These are phyloP conservation scores for Alloscopus bannaensis DNA, from an alignment of 2,888 invertebrate genomes.

Conservation along the genomic window DNA sequence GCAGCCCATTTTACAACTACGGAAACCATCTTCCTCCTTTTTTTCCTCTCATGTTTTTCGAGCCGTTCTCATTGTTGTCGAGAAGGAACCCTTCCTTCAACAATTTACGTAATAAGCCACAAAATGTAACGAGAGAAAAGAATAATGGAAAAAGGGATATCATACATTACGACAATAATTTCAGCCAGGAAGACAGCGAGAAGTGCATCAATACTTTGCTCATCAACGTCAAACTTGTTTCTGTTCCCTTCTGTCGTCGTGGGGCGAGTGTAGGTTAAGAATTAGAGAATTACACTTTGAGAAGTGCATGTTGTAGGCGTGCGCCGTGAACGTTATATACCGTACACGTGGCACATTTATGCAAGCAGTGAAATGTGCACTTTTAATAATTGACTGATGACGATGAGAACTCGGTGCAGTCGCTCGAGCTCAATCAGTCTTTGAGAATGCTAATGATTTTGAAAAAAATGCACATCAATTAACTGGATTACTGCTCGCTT, in stretches of 20 bases:
- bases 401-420: neutral
- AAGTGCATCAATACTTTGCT: neutral
- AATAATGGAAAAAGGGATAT: neutral
- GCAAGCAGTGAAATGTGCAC: no score
- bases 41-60: neutral
- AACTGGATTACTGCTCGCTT: constrained; percentile 46
- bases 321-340: no score
- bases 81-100: constrained; percentile 14
- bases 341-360: no score
- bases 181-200: no score
- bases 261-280: neutral
- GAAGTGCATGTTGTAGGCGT: no score
- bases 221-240: neutral
- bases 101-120: neutral
- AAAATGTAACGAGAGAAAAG: neutral
- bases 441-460: neutral
- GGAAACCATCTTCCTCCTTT: neutral
- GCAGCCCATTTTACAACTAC: no score
- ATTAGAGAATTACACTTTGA: no score
- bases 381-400: no score
- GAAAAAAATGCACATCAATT: constrained; percentile 53
- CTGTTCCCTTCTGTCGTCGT: neutral
- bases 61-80: no score
- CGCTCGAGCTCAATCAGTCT: no score
- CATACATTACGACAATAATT: no score